Base-by-base conservation (phyloP, 2,888 invertebrate genomes). In the Hirudinaria manillensis region DNA sequence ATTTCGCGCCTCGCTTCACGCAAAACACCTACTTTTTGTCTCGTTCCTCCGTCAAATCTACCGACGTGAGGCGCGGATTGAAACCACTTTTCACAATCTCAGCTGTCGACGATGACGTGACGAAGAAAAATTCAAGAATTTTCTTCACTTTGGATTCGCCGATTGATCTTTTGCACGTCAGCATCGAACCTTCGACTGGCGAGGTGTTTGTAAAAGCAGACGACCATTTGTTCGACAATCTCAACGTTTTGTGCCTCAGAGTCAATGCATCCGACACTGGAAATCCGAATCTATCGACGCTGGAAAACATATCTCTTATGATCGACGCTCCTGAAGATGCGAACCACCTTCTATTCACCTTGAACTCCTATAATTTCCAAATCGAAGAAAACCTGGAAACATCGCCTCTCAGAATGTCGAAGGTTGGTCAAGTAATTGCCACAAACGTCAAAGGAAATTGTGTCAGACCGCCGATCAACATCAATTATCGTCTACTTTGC, bases 31-130 rank as follows among this genome's bases (percentile, higher is more conserved):
- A 61, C 29, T 61, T 61, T 10, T 24, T 61, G 24, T 13, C 24
- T 61, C 61, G 61, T n/a, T 61, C 61, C 24, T 61, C n/a, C 21
- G 29, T 27, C 61, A 61, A 61, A 24, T 61, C 61, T 29, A 61
- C 6, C 21, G 61, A 24, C 13, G 61, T 61, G 24, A 61, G n/a
- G 29, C 3, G 45, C 45, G 45, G 45, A 45, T 45, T 45, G 45
- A 45, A 45, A 16, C 45, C 45, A 45, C 24, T 61, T 61, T 61
- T 61, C 61, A 61, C 24, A n/a, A 16, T 61, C 61, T 24, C 61
- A 61, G 61, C 61, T 1, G n/a, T 10, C 7, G 61, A 61, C 29
- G 61, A 29, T 29, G 61, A 61, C 61, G 61, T 29, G 24, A 61
- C 61, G 61, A 29, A 19, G 61, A 61, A 61, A 19, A 61, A 61